Conservation (phyloP, 2,113 vertebrate genomes). For the Epinephelus moara region DNA sequence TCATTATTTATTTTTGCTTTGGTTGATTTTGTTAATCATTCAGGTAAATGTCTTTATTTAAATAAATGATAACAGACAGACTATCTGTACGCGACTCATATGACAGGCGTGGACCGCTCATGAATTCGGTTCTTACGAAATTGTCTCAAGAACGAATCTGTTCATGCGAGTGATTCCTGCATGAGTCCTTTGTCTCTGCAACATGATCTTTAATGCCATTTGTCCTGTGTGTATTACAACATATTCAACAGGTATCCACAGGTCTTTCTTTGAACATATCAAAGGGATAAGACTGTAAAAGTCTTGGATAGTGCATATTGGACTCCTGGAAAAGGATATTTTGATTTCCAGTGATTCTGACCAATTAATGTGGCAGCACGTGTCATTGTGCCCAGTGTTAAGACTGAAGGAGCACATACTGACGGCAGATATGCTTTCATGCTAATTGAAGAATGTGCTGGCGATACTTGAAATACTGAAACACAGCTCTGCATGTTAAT, state of each 20-base stretch:
- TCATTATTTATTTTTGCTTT: neutral
- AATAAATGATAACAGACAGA: no score
- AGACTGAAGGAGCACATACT: constrained; percentile 18
- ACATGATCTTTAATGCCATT: neutral
- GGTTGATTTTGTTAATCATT: neutral
- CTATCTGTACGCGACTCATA: no score
- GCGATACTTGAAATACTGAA: constrained; percentile 37
- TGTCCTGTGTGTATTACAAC: no score
- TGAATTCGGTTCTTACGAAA: no score
- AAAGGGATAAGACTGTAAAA: neutral
- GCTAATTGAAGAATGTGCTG: constrained; percentile 30
- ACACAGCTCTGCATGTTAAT: constrained; percentile 49
- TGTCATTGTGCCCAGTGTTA: neutral
- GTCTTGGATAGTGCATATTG: neutral
- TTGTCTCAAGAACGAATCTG: neutral
- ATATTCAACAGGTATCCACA: constrained; percentile 9
- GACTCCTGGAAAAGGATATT: neutral
- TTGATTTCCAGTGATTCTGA: neutral
- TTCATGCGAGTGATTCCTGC: neutral
- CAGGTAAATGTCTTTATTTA: no score
- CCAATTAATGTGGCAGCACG: constrained; percentile 15
- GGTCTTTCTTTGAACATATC: neutral
- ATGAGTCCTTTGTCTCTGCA: neutral
- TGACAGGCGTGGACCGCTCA: no score
- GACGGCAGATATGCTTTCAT: constrained; percentile 32